Evolutionary conservation across 1,140 invertebrate genomes (phyloP).

Genomic region (Drosophila navojoa): DNA sequence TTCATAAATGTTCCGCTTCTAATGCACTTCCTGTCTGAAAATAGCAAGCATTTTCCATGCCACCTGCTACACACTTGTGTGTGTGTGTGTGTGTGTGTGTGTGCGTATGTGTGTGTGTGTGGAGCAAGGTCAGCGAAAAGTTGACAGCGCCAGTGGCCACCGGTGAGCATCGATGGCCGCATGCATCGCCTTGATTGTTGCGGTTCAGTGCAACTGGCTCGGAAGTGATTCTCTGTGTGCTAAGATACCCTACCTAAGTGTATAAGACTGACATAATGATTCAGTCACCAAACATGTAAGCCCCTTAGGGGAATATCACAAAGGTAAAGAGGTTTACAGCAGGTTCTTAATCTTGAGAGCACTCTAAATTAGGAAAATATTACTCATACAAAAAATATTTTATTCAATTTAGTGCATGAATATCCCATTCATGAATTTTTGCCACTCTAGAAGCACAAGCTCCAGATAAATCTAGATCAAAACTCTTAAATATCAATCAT

Average conservation of each 20-base stretch:
- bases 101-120: conserved; percentile 5
- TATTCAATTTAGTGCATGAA: too few relatives aligned
- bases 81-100: not conserved
- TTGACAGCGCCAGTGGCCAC: conserved; percentile 27
- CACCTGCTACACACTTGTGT: not conserved
- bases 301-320: too few relatives aligned
- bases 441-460: too few relatives aligned
- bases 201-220: conserved; percentile 66
- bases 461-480: too few relatives aligned
- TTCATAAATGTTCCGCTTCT: conserved; percentile 1
- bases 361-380: too few relatives aligned
- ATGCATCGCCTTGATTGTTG: conserved; percentile 62
- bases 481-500: too few relatives aligned
- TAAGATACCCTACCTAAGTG: not conserved
- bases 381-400: too few relatives aligned
- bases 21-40: conserved; percentile 25
- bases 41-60: not conserved
- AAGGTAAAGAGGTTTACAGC: not conserved
- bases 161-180: conserved; percentile 33
- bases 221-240: conserved; percentile 31
- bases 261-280: not conserved
- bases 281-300: not conserved
- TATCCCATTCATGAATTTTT: too few relatives aligned
- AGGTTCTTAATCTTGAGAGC: too few relatives aligned
- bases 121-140: conserved; percentile 45